Percentiles rank a stretch among this genome's conserved stretches.
These are phyloP conservation scores for Piprites chloris DNA, from an alignment of 2,113 vertebrate genomes.

Conservation along the genomic window DNA sequence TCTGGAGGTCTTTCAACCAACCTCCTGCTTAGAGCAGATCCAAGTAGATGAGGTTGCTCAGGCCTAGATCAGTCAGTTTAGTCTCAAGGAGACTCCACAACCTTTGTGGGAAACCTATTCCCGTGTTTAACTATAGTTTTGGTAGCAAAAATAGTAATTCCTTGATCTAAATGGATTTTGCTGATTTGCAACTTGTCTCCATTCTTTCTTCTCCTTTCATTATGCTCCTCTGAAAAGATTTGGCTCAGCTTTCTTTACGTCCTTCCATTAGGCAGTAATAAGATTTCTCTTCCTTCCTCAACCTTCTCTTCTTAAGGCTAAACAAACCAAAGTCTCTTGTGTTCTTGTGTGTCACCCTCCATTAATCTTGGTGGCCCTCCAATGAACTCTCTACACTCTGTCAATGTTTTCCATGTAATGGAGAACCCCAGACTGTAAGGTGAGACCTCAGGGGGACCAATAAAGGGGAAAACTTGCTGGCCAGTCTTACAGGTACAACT, in stretches of 20 bases:
- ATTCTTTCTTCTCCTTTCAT: neutral
- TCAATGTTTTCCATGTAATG: neutral
- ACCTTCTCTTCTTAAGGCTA: neutral
- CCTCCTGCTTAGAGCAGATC: neutral
- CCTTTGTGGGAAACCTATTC: neutral
- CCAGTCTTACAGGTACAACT: neutral
- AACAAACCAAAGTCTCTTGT: neutral
- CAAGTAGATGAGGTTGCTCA: neutral
- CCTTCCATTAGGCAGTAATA: neutral
- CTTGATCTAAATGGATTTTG: neutral
- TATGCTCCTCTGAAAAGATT: neutral
- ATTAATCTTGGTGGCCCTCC: neutral
- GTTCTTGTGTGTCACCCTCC: neutral
- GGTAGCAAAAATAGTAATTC: neutral
- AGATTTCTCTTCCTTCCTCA: neutral
- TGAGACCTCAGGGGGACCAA: neutral
- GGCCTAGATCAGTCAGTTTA: neutral
- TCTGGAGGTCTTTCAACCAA: neutral
- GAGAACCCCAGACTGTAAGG: neutral
- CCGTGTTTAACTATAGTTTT: neutral
- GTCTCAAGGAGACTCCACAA: neutral
- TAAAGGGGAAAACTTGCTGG: neutral
- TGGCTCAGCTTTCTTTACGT: neutral
- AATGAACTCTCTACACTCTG: fast-evolving
- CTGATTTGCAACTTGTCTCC: neutral